These are phyloP conservation scores for Drosophila fulvimacula DNA, from an alignment of 2,888 invertebrate species.

Conservation along the genomic window DNA sequence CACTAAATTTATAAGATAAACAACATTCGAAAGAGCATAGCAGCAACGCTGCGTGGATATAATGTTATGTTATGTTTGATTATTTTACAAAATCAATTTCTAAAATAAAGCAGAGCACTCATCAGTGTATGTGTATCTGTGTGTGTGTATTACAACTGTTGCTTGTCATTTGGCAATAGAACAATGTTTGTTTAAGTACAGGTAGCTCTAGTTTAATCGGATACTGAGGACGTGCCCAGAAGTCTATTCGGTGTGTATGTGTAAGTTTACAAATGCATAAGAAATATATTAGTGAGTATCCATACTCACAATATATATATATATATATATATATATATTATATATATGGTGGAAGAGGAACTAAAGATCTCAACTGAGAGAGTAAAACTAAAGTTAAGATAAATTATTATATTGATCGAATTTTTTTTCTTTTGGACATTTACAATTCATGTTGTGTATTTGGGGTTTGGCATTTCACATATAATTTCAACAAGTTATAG, in stretches of 20 bases:
- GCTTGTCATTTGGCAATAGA: constrained; percentile 2
- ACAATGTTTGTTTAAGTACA: constrained; percentile 50
- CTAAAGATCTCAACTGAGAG: constrained; percentile 2
- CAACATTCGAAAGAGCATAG: constrained; percentile 25
- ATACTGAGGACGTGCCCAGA: constrained; percentile 29
- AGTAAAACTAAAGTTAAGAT: background rate
- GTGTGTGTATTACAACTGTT: constrained; percentile 6
- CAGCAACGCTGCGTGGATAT: constrained; percentile 1
- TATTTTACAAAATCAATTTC: constrained; percentile 17
- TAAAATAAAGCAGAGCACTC: constrained; percentile 13
- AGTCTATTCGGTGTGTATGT: constrained; percentile 40
- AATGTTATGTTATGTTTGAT: background rate
- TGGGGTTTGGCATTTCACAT: constrained; percentile 6
- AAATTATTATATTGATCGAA: background rate
- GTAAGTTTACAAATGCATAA: constrained; percentile 62
- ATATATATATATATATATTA: constrained; percentile 15
- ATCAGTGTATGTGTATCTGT: constrained; percentile 14
- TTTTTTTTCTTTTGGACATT: background rate
- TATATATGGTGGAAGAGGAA: constrained; percentile 7
- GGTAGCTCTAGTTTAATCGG: constrained; percentile 22
- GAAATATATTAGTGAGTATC: constrained; percentile 4
- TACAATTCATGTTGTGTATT: background rate
- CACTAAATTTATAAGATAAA: background rate
- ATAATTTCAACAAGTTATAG: background rate
- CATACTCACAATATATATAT: background rate